Evolutionary conservation across 2,888 invertebrate genomes (phyloP).

Genomic region (Gandaritis pyraliata): DNA sequence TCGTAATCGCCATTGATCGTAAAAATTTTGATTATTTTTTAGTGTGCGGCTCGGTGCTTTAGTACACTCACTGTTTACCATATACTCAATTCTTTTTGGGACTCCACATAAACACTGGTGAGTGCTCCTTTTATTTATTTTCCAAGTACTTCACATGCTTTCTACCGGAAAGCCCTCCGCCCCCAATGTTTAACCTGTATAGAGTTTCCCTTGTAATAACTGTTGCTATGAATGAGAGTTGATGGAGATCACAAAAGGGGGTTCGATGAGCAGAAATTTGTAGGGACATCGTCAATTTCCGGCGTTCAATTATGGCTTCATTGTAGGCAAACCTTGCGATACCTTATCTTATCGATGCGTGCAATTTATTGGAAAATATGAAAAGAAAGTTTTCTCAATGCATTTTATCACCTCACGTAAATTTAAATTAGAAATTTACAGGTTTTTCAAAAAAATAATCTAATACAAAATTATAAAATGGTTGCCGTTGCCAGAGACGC

Average conservation of each 20-base stretch:
- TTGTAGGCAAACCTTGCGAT: conserved; percentile 45
- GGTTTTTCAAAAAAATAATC: too few species aligned
- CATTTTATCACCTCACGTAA: too few species aligned
- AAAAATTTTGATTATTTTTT: neutral
- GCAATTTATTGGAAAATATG: neutral
- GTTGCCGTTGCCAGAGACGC: too few species aligned
- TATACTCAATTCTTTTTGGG: too few species aligned
- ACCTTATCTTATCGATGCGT: neutral
- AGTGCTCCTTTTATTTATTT: neutral
- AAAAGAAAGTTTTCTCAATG: neutral
- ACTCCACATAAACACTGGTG: neutral
- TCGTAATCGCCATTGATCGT: conserved; percentile 12
- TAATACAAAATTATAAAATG: too few species aligned
- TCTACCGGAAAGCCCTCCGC: neutral
- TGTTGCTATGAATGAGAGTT: conserved; percentile 35
- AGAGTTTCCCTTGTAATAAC: conserved; percentile 34
- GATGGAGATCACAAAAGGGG: conserved; percentile 43
- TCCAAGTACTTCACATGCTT: neutral
- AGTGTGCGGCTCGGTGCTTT: too few species aligned
- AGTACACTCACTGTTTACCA: too few species aligned
- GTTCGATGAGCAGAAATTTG: conserved; percentile 52
- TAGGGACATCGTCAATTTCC: conserved; percentile 51
- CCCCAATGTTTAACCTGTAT: conserved; percentile 34
- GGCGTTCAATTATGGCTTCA: conserved; percentile 56
- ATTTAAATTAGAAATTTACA: too few species aligned